A percentile compares a stretch with the other conserved stretches of the same genome.
These are phyloP conservation scores for Daubentonia madagascariensis DNA, from an alignment of 2,113 vertebrate species.

Conservation along the genomic window DNA sequence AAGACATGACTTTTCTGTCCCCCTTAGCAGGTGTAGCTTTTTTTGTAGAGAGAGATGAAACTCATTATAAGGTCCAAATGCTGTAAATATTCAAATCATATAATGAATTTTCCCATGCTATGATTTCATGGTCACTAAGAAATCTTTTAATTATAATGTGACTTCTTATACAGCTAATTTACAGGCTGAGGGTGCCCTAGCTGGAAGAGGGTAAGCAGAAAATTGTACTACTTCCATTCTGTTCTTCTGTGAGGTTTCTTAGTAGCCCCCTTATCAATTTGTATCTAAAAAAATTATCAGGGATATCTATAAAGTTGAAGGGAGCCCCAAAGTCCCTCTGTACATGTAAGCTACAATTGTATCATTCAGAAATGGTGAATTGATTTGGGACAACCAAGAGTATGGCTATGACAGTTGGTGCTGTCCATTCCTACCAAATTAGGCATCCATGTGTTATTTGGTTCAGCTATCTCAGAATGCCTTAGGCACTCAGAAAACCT, in stretches of 20 bases:
- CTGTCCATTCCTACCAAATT: not conserved
- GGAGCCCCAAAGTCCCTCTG: not conserved
- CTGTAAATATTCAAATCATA: not conserved
- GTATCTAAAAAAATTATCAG: not conserved
- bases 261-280: not conserved
- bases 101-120: not conserved
- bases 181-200: not conserved
- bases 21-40: not conserved
- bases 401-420: not conserved
- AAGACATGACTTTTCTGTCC: not conserved
- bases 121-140: not conserved
- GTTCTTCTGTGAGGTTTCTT: not conserved
- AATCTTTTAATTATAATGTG: not conserved
- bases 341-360: not conserved
- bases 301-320: not conserved
- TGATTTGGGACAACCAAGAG: not conserved
- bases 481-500: not conserved
- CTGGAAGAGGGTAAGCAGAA: not conserved
- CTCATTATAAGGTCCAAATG: not conserved
- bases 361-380: not conserved
- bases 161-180: not conserved
- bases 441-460: not conserved
- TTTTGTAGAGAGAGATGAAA: not conserved
- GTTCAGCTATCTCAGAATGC: not conserved
- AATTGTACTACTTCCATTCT: not conserved